Base-by-base conservation (phyloP, 64 coral and sea anemone genomes). In the Pocillopora damicornis region DNA sequence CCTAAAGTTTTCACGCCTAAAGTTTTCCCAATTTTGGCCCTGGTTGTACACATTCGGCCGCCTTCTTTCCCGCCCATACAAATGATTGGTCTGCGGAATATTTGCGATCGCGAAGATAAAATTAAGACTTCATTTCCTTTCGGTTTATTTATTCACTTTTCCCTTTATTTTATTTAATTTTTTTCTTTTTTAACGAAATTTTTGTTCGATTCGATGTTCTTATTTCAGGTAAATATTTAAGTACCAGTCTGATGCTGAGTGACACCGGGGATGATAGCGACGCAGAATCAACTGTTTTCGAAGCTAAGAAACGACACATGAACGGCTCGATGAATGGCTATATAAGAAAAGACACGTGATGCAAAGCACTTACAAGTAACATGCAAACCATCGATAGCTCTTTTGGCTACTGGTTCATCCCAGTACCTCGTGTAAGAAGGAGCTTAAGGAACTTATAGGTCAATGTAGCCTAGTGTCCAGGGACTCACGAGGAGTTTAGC, bases 211-310 rank as follows among this genome's bases (percentile, higher is more conserved):
- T 14, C 23, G 58, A 58, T 42, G 22, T 67, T 60, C 60, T 67
- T 42, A 17, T 62, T 51, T 11, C 65, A 96, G 94, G 91, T 15
- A 96, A 93, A 83, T 96, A 93, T 60, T 75, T 93, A 26, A 93
- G 82, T 68, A 89, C 91, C 18, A 96, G 94, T 45, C 64, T 96
- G 83, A 93, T 93, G 82, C 87, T 96, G 16, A 96, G 67, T 58
- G 94, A 96, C 60, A 90, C 87, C 1, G 87, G 90, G 36, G 94
- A 93, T 36, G 94, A 96, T 11, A 91, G 90, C 63, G 90, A 91
- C 37, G 94, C 93, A 58, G 94, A 96, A 13, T 90, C 94, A 13
- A 96, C 94, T 2, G 67, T 96, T 11, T 96, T 93, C 79, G 94
- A 96, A 93, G 94, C 88, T 17, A 96, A 93, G 60, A 96, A 93